Conservation (phyloP, 2,113 vertebrate genomes). For the Camelus bactrianus region DNA sequence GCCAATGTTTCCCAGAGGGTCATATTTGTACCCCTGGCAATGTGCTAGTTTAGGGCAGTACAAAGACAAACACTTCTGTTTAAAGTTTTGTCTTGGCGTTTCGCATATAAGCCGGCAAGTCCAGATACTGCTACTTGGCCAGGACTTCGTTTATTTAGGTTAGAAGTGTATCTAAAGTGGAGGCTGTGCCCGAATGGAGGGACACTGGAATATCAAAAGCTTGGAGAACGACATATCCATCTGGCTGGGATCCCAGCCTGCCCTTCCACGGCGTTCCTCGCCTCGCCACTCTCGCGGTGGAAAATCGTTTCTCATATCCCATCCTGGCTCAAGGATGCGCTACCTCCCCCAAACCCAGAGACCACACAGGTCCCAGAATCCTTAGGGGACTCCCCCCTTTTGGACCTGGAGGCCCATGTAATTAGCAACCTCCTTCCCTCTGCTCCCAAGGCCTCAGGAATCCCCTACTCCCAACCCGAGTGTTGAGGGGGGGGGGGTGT, state of each 20-base stretch:
- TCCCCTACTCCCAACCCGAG: neutral
- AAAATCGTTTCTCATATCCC: neutral
- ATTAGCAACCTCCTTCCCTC: conserved; percentile 46
- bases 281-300: neutral
- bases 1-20: conserved; percentile 18
- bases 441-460: conserved; percentile 73
- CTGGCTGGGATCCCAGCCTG: neutral
- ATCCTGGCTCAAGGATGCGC: conserved; percentile 70
- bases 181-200: neutral
- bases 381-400: conserved; percentile 50
- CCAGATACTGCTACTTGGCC: neutral
- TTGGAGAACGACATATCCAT: neutral
- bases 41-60: neutral
- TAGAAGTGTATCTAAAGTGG: neutral
- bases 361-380: conserved; percentile 64
- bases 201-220: neutral
- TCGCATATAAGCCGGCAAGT: neutral
- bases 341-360: conserved; percentile 75
- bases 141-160: neutral
- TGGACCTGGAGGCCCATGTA: conserved; percentile 51
- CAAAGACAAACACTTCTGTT: neutral
- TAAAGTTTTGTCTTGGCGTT: neutral
- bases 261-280: neutral
- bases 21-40: neutral
- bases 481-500: neutral